Evolutionary conservation across 2,797 vertebrate species (phyloP).

Genomic region (Pagetopsis macropterus): DNA sequence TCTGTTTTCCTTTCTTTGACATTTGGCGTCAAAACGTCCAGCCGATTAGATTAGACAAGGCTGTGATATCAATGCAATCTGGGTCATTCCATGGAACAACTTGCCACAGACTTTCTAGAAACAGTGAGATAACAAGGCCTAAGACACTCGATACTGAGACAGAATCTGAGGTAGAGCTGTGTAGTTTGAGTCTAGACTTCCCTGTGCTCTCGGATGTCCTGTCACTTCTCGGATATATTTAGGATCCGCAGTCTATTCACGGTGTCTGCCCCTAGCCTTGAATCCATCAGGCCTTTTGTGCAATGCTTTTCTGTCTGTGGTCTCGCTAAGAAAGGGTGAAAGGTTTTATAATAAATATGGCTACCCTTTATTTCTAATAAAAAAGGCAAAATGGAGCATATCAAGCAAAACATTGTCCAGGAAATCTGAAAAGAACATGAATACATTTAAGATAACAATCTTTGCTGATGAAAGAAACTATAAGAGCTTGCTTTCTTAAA

Average conservation of each 20-base stretch:
- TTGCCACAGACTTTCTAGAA: conserved; percentile 41
- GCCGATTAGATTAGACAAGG: conserved; percentile 14
- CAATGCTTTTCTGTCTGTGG: conserved; percentile 38
- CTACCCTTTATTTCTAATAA: not conserved
- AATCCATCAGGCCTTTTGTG: conserved; percentile 52
- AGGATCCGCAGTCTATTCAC: conserved; percentile 54
- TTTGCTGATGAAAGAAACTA: conserved; percentile 10
- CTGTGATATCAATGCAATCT: conserved; percentile 31
- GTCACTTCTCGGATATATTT: conserved; percentile 77
- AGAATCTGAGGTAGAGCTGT: conserved; percentile 38
- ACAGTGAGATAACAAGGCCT: conserved; percentile 61
- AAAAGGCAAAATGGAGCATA: conserved; percentile 5
- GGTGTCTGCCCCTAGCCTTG: conserved; percentile 47
- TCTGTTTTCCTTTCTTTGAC: conserved; percentile 12
- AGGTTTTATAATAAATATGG: conserved; percentile 20
- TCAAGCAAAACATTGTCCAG: conserved; percentile 24
- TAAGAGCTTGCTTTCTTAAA: not conserved
- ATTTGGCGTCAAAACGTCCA: conserved; percentile 7
- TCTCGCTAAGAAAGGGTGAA: conserved; percentile 28
- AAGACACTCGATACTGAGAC: not conserved
- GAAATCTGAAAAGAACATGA: conserved; percentile 6
- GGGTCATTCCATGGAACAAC: conserved; percentile 40
- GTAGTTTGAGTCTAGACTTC: conserved; percentile 71
- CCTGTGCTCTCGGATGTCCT: conserved; percentile 75
- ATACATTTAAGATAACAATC: not conserved